These are phyloP conservation scores for Craseonycteris thonglongyai DNA, from an alignment of 2,113 vertebrate species.

Conservation along the genomic window DNA sequence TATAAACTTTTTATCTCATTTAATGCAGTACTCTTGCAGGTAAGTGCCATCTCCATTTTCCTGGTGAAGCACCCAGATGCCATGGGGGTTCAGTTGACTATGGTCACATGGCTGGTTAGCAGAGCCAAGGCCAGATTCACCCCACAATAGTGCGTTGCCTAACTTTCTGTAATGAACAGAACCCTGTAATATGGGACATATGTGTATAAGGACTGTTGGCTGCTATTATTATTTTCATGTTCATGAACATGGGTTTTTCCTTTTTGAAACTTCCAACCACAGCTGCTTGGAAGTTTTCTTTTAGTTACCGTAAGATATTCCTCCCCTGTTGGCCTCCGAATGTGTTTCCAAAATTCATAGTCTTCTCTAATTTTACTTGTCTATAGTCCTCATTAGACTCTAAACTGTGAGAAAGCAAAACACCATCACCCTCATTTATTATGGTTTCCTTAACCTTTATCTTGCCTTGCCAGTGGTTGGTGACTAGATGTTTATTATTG, in stretches of 20 bases:
- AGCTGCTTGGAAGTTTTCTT: neutral
- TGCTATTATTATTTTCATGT: neutral
- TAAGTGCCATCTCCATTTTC: neutral
- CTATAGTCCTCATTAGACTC: neutral
- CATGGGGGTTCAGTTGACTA: neutral
- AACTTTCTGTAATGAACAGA: neutral
- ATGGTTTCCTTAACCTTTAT: neutral
- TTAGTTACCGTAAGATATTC: neutral
- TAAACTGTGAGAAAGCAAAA: neutral
- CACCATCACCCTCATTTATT: neutral
- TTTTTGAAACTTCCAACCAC: neutral
- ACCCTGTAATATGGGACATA: neutral
- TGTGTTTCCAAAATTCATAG: neutral
- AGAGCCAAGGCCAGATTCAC: neutral
- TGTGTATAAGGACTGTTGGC: neutral
- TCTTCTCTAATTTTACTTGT: neutral
- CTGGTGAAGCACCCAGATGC: neutral
- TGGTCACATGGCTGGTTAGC: neutral
- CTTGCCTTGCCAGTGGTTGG: neutral
- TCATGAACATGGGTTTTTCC: neutral
- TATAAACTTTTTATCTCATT: neutral
- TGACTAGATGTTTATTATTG: neutral
- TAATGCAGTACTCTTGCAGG: neutral
- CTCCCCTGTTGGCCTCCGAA: fast-evolving
- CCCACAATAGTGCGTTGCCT: neutral